A percentile compares a stretch with the other conserved stretches of the same genome.
Evolutionary conservation across 2,113 vertebrate species (phyloP).

Genomic region (Pachyramphus minor): DNA sequence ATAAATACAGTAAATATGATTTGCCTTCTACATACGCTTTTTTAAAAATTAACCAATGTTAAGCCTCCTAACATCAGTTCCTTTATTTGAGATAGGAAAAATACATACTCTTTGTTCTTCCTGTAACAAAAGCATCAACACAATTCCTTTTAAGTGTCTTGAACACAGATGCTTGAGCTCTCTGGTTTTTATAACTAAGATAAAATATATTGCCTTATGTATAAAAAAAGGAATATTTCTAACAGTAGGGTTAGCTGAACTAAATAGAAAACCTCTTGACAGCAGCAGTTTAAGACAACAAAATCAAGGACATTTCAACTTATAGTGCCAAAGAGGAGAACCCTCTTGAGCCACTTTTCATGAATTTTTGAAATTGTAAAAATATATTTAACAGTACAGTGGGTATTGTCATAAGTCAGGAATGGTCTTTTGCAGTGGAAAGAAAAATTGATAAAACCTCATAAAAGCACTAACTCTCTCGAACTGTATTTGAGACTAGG

Average conservation of each 20-base stretch:
- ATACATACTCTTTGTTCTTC: not conserved
- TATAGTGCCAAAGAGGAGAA: not conserved
- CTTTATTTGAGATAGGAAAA: not conserved
- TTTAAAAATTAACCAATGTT: not conserved
- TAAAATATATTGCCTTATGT: not conserved
- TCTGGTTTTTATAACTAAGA: not conserved
- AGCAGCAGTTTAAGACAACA: not conserved
- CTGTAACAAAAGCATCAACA: not conserved
- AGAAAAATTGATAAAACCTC: not conserved
- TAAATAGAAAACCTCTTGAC: not conserved
- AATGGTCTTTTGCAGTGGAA: not conserved
- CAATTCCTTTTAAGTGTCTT: slow-evolving; percentile 7
- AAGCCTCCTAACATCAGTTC: not conserved
- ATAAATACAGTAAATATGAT: not conserved
- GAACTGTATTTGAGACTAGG: not conserved
- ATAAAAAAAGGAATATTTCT: not conserved
- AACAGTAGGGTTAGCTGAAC: not conserved
- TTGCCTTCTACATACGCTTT: not conserved
- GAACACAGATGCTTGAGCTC: slow-evolving; percentile 9
- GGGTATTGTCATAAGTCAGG: not conserved
- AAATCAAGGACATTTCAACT: not conserved
- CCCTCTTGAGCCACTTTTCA: not conserved
- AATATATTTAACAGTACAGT: not conserved
- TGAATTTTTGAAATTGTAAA: not conserved
- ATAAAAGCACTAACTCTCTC: not conserved